Conservation (phyloP, 2,888 invertebrate species). For the Drosophila melanocephala region DNA sequence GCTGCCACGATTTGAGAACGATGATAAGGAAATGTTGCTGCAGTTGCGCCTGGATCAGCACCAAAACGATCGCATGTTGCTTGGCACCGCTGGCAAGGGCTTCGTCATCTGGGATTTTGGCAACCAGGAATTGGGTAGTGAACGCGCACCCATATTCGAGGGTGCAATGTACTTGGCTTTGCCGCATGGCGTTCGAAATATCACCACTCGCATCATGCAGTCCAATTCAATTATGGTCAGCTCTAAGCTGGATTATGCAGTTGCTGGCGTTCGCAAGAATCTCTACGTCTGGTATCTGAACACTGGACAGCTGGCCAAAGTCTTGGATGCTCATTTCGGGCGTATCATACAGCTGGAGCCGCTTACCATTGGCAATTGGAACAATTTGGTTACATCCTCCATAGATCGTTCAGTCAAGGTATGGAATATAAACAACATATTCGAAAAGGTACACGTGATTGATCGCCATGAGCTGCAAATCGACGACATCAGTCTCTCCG, state of each 20-base stretch:
- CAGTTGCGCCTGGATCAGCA: slow-evolving; percentile 94
- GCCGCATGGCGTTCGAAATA: slow-evolving; percentile 96
- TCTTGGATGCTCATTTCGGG: slow-evolving; percentile 98
- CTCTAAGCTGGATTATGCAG: slow-evolving; percentile 95
- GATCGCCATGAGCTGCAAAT: slow-evolving; percentile 98
- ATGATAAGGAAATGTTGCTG: slow-evolving; percentile 91
- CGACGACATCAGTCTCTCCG: slow-evolving; percentile 94
- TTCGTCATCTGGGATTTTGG: slow-evolving; percentile 93
- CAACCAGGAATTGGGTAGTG: slow-evolving; percentile 85
- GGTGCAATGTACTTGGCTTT: slow-evolving; percentile 90
- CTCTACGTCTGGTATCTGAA: slow-evolving; percentile 97
- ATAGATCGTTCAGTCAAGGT: slow-evolving; percentile 99
- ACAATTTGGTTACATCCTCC: slow-evolving; percentile 97
- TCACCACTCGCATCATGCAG: slow-evolving; percentile 95
- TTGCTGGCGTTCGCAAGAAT: slow-evolving; percentile 97
- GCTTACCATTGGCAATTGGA: slow-evolving; percentile 95
- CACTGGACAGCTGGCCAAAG: slow-evolving; percentile 93
- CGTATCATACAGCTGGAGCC: slow-evolving; percentile 96
- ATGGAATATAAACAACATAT: slow-evolving; percentile 99
- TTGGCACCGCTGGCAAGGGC: slow-evolving; percentile 94
- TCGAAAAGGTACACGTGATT: slow-evolving; percentile 98
- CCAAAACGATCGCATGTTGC: slow-evolving; percentile 89
- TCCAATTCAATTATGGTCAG: slow-evolving; percentile 97
- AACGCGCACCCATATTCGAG: slow-evolving; percentile 83
- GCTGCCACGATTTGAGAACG: slow-evolving; percentile 89